These are phyloP conservation scores for Ichneumoninae sp. DNA, from an alignment of 2,888 invertebrate genomes.

Conservation along the genomic window DNA sequence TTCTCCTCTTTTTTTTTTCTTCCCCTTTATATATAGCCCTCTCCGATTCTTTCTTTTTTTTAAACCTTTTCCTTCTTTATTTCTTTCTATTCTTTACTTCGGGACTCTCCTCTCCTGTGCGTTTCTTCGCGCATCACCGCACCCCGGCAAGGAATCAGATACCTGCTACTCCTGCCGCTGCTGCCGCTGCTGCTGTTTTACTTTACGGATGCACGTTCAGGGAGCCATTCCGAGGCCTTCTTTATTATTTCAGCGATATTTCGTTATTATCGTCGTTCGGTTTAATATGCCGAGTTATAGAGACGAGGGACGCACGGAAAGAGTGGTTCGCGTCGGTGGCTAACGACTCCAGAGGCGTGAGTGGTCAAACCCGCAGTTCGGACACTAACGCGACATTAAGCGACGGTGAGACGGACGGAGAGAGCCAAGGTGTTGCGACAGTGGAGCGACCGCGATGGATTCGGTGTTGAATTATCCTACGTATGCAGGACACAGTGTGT, in stretches of 20 bases:
- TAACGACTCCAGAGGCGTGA: conserved; percentile 52
- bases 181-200: conserved; percentile 16
- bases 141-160: conserved; percentile 63
- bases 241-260: conserved; percentile 53
- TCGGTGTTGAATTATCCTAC: conserved; percentile 51
- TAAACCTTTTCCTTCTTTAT: conserved; percentile 46
- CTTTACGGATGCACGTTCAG: conserved; percentile 53
- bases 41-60: conserved; percentile 45
- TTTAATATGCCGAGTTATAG: conserved; percentile 37
- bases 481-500: conserved; percentile 40
- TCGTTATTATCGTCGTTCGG: conserved; percentile 53
- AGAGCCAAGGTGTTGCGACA: conserved; percentile 59
- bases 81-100: conserved; percentile 56
- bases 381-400: conserved; percentile 78
- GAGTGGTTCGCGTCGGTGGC: conserved; percentile 40
- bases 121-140: conserved; percentile 65
- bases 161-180: conserved; percentile 42
- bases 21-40: conserved; percentile 35
- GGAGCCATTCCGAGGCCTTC: conserved; percentile 51
- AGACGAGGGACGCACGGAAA: conserved; percentile 20
- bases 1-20: conserved; percentile 50
- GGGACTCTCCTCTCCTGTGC: conserved; percentile 52
- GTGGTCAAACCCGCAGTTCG: conserved; percentile 67
- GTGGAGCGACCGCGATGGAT: conserved; percentile 60
- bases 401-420: conserved; percentile 43